Base-by-base conservation (phyloP, 2,797 vertebrate species). In the Leptatherina wallacei region DNA sequence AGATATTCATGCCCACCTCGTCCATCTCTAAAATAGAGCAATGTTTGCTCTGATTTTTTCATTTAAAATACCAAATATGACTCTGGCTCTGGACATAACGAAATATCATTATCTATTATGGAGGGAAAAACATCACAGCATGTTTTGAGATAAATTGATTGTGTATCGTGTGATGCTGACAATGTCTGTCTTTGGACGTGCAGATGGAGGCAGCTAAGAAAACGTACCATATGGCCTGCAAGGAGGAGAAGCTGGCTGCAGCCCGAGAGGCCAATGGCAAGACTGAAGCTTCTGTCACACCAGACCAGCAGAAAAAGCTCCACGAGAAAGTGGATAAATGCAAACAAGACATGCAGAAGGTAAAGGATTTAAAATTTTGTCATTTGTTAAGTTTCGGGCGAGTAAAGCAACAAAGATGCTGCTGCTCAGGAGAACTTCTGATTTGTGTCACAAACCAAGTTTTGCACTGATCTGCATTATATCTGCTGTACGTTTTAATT, bases 241-340 rank as follows among this genome's bases (percentile, higher is more conserved):
- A 99, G 90, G 98, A 99, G 91, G 98, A 99, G 91, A 98, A 96
- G 88, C 90, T 99, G 82, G 98, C 97, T 0, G 92, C 95, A 72
- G 90, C 95, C 18, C 92, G 98, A 40, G 98, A 99, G 92, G 96
- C 97, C 92, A 97, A 96, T 70, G 97, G 96, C 92, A 99, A 98
- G 88, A 94, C 95, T 0, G 97, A 99, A 77, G 96, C 96, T 73
- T 97, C 97, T 0, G 96, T 97, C 87, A 97, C 97, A 0, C 87
- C 95, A 0, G 97, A 99, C 88, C 97, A 99, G 91, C 97, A 97
- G 92, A 99, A 98, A 94, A 99, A 99, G 70, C 96, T 99, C 58
- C 97, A 98, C 75, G 98, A 99, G 92, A 99, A 99, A 88, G 95
- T 98, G 88, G 98, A 99, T 82, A 99, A 97, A 86, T 99, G 97